Evolutionary conservation across 2,888 invertebrate species (phyloP).

Genomic region (Nipponacmea schrenckii): DNA sequence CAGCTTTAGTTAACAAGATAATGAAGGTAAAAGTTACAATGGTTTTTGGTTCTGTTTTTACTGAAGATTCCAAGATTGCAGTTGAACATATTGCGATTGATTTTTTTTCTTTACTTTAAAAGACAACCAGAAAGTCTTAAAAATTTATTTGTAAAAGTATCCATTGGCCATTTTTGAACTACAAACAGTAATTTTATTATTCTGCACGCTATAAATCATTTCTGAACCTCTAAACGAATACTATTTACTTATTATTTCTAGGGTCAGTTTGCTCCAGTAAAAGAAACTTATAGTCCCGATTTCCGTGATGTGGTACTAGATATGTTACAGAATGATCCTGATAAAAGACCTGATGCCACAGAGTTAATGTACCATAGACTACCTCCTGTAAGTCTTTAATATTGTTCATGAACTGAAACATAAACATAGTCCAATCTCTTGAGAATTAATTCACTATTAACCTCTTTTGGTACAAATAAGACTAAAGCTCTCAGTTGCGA

Average conservation of each 20-base stretch:
- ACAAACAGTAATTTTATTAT: no score
- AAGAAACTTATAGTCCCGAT: constrained; percentile 75
- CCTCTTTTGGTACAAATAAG: background rate
- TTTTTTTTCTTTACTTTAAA: no score
- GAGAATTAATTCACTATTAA: background rate
- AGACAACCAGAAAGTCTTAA: no score
- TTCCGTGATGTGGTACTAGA: constrained; percentile 75
- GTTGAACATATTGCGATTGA: no score
- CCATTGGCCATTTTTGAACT: no score
- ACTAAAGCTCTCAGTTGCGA: background rate
- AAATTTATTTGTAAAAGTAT: no score
- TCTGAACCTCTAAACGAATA: no score
- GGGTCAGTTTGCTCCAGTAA: constrained; percentile 78
- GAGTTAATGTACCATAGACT: constrained; percentile 71
- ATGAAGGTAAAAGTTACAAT: constrained; percentile 72
- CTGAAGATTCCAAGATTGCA: no score
- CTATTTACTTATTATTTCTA: constrained; percentile 49
- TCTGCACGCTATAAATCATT: no score
- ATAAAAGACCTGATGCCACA: constrained; percentile 74
- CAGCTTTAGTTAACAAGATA: constrained; percentile 80
- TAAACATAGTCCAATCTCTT: no score
- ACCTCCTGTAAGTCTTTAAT: constrained; percentile 49
- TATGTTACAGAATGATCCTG: constrained; percentile 75
- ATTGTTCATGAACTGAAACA: background rate
- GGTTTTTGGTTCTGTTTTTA: no score